phyloP scores from a whole-genome alignment of 2,888 invertebrate species.

The Odiellus spinosus region DNA sequence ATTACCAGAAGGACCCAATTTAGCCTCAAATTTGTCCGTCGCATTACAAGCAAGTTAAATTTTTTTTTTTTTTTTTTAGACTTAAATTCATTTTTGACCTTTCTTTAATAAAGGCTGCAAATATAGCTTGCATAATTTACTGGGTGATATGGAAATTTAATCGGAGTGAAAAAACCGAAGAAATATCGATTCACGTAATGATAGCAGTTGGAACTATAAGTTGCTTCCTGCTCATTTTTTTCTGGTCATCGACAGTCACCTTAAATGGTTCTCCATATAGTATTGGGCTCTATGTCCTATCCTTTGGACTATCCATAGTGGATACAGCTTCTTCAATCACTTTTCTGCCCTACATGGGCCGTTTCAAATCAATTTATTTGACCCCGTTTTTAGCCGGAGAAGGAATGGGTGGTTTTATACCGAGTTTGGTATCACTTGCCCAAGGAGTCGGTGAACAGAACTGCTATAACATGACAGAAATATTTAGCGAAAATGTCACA shows the following conservation, averaged over 20 bases:
- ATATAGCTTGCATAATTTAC: slow-evolving; percentile 60
- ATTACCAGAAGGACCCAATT: slow-evolving; percentile 72
- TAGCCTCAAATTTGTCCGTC: slow-evolving; percentile 65
- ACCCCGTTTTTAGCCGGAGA: slow-evolving; percentile 68
- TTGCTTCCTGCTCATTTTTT: slow-evolving; percentile 32
- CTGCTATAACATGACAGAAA: slow-evolving; percentile 24
- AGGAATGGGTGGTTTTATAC: slow-evolving; percentile 61
- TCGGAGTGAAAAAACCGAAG: slow-evolving; percentile 24
- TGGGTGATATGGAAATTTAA: slow-evolving; percentile 28
- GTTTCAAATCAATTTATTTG: slow-evolving; percentile 49
- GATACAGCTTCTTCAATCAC: slow-evolving; percentile 73
- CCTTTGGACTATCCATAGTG: slow-evolving; percentile 51
- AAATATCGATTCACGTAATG: slow-evolving; percentile 32
- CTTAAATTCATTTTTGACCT: neutral
- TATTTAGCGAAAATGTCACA: slow-evolving; percentile 15
- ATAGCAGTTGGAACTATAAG: slow-evolving; percentile 31
- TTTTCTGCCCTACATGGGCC: slow-evolving; percentile 64
- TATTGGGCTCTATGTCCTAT: slow-evolving; percentile 40
- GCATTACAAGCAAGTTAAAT: slow-evolving; percentile 32
- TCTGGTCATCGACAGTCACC: slow-evolving; percentile 30
- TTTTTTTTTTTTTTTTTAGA: too few species aligned
- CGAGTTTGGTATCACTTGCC: slow-evolving; percentile 54
- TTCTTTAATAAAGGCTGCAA: slow-evolving; percentile 44
- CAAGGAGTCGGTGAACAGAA: slow-evolving; percentile 54
- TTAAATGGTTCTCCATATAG: slow-evolving; percentile 26